Conservation (phyloP, 2,113 vertebrate species). For the Chloropsis hardwickii region DNA sequence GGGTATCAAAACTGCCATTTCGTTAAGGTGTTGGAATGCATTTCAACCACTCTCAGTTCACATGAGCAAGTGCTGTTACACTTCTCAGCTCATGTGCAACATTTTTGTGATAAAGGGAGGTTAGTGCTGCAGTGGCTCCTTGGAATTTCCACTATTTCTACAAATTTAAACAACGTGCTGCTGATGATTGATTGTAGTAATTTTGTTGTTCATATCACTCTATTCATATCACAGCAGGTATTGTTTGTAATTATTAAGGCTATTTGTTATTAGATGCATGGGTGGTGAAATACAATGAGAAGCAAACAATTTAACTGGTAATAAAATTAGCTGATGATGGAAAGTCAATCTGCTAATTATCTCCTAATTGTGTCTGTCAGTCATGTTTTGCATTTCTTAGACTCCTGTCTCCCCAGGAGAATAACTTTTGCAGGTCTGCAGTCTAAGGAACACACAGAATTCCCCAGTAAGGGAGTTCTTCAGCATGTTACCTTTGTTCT, state of each 20-base stretch:
- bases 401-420: background rate
- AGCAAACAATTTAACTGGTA: conserved; percentile 30
- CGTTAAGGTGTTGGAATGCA: background rate
- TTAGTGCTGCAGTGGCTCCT: rapidly evolving
- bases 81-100: background rate
- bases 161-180: background rate
- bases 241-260: conserved; percentile 49
- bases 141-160: background rate
- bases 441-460: background rate
- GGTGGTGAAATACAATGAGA: conserved; percentile 19
- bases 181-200: conserved; percentile 20
- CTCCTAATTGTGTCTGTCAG: background rate
- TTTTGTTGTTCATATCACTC: conserved; percentile 44
- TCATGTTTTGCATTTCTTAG: background rate
- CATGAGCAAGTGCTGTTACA: background rate
- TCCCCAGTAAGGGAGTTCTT: background rate
- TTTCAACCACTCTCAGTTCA: background rate
- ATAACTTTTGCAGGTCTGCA: background rate
- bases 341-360: conserved; percentile 43
- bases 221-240: conserved; percentile 55
- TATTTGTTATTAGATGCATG: conserved; percentile 50
- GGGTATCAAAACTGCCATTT: background rate
- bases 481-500: background rate
- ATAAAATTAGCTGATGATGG: conserved; percentile 43
- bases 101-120: background rate